Conservation (phyloP, 1,140 invertebrate species). For the Habropoda laboriosa region DNA sequence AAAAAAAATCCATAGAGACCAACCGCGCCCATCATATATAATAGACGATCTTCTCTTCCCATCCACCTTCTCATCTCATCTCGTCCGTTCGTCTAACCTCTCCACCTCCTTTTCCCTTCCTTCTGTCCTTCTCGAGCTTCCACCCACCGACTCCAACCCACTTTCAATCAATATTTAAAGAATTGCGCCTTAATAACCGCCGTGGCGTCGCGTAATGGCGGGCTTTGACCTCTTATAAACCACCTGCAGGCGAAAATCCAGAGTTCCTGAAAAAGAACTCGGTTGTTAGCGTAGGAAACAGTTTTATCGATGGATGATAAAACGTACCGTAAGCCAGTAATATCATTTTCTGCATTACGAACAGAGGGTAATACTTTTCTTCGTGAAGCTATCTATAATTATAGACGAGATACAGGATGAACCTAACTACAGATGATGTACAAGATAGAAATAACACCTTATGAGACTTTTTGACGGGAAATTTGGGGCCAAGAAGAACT, state of each 20-base stretch:
- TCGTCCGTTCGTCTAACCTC: conserved; percentile 70
- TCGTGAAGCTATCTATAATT: too few species aligned
- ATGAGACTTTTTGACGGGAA: too few species aligned
- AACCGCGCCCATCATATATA: conserved; percentile 80
- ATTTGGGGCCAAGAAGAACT: too few species aligned
- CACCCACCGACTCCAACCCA: conserved; percentile 66
- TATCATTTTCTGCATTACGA: background rate
- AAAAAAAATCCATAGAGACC: conserved; percentile 79
- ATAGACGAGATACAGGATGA: too few species aligned
- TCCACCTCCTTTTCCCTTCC: conserved; percentile 64
- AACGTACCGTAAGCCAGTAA: background rate
- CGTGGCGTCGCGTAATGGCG: conserved; percentile 69
- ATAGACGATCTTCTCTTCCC: conserved; percentile 76
- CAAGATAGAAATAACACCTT: too few species aligned
- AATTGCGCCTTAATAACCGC: conserved; percentile 80
- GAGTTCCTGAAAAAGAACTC: background rate
- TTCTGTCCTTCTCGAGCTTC: conserved; percentile 52
- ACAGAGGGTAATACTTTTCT: too few species aligned
- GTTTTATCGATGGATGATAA: conserved; percentile 2
- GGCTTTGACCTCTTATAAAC: conserved; percentile 32
- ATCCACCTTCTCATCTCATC: conserved; percentile 75
- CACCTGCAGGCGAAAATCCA: conserved; percentile 28
- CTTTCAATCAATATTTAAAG: conserved; percentile 81
- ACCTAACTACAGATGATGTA: too few species aligned
- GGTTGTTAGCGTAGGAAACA: background rate